A percentile compares a stretch with the other conserved stretches of the same genome.
Conservation (phyloP, 2,888 invertebrate species). For the Criorhina ranunculi region DNA sequence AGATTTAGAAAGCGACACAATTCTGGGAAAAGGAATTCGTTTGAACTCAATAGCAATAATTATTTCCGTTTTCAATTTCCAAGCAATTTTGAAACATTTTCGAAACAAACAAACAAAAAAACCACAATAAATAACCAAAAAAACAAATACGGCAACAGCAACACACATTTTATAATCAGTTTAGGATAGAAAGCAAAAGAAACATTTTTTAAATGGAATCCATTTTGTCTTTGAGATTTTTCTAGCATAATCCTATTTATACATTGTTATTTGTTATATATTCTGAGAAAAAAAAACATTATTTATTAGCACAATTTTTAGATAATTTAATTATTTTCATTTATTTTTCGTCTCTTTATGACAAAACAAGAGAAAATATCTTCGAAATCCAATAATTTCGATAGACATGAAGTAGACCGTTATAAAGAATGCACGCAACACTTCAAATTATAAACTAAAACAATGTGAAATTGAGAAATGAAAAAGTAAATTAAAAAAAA, state of each 20-base stretch:
- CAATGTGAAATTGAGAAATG: constrained; percentile 37
- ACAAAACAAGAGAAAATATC: constrained; percentile 23
- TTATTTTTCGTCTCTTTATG: constrained; percentile 43
- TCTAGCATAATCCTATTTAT: constrained; percentile 65
- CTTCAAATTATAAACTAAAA: constrained; percentile 46
- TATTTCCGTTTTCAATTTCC: constrained; percentile 32
- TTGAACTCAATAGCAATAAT: not conserved
- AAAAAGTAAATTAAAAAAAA: constrained; percentile 28
- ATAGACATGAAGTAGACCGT: constrained; percentile 40
- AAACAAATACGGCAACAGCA: not conserved
- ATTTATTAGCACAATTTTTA: constrained; percentile 75
- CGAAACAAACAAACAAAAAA: constrained; percentile 9
- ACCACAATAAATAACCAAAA: too few species aligned
- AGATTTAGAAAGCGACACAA: constrained; percentile 2
- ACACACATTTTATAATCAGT: constrained; percentile 50
- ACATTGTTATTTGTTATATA: constrained; percentile 71
- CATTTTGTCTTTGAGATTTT: constrained; percentile 47
- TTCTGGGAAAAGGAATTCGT: constrained; percentile 11
- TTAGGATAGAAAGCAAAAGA: constrained; percentile 8
- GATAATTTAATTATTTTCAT: constrained; percentile 69
- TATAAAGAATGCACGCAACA: constrained; percentile 66
- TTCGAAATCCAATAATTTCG: constrained; percentile 50
- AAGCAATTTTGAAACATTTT: constrained; percentile 22
- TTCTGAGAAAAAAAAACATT: constrained; percentile 52
- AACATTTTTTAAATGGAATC: constrained; percentile 17